A percentile compares a stretch with the other conserved stretches of the same genome.
These are phyloP conservation scores for Eulemur coronatus DNA, from an alignment of 2,797 vertebrate species.

Conservation along the genomic window DNA sequence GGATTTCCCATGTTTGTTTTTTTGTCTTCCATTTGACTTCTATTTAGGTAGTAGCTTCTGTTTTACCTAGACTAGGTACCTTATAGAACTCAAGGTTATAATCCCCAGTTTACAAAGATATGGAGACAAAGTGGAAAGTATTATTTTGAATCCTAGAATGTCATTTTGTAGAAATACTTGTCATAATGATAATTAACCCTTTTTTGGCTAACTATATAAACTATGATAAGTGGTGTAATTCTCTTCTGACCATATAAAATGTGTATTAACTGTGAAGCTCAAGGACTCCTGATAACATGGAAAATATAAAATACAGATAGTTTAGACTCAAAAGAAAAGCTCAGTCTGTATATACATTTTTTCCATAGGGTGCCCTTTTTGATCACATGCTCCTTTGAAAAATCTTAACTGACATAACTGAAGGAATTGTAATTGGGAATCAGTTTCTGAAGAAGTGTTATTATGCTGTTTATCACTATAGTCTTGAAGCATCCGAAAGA, in stretches of 20 bases:
- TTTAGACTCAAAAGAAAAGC: neutral
- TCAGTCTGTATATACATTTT: neutral
- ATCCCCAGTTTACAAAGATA: neutral
- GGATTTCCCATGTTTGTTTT: neutral
- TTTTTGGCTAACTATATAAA: neutral
- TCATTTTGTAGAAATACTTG: slow-evolving; percentile 25
- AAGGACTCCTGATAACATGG: neutral
- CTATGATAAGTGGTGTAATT: neutral
- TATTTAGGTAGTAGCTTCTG: neutral
- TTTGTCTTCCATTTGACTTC: slow-evolving; percentile 25
- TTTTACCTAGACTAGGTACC: slow-evolving; percentile 6
- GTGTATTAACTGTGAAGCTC: neutral
- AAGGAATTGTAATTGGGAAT: neutral
- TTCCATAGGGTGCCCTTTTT: neutral
- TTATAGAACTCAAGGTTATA: neutral
- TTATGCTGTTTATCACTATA: neutral
- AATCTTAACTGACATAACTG: neutral
- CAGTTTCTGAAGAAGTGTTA: neutral
- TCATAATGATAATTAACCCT: neutral
- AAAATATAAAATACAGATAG: neutral
- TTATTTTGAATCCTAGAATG: slow-evolving; percentile 9
- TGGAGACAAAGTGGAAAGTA: neutral
- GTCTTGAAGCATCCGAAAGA: neutral
- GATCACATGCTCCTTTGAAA: neutral
- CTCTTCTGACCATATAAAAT: neutral